Evolutionary conservation across 2,888 invertebrate genomes (phyloP).

Genomic region (Nesidiocoris tenuis): DNA sequence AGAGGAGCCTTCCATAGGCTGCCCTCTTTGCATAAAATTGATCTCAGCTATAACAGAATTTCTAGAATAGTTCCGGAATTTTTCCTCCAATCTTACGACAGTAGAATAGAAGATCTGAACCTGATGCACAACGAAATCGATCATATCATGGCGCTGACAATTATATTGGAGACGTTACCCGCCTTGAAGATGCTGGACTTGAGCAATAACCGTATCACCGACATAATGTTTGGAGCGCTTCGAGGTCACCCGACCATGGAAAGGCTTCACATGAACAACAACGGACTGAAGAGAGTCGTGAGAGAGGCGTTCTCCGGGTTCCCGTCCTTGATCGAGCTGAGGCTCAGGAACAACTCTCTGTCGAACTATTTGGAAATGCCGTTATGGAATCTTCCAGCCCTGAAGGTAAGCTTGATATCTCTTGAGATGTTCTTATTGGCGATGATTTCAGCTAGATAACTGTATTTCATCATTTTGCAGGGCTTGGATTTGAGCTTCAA

Average conservation of each 20-base stretch:
- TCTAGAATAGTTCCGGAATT: constrained; percentile 78
- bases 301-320: constrained; percentile 78
- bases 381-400: constrained; percentile 79
- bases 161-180: constrained; percentile 72
- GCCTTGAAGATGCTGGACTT: constrained; percentile 74
- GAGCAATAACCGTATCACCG: constrained; percentile 73
- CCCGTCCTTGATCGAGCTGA: constrained; percentile 78
- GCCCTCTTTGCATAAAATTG: constrained; percentile 69
- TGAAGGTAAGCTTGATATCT: constrained; percentile 59
- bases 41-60: constrained; percentile 75
- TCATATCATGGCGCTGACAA: constrained; percentile 60
- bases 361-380: constrained; percentile 71
- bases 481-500: constrained; percentile 79
- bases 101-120: constrained; percentile 74
- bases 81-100: constrained; percentile 62
- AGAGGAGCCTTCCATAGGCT: constrained; percentile 80
- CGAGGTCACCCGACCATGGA: constrained; percentile 78
- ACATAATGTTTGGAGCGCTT: constrained; percentile 74
- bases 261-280: constrained; percentile 76
- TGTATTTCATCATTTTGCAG: constrained; percentile 51
- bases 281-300: constrained; percentile 71
- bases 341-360: constrained; percentile 79
- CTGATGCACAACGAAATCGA: constrained; percentile 74
- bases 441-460: background rate
- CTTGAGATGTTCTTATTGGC: too few relatives aligned